Conservation (phyloP, 2,888 invertebrate species). For the Silvanus unidentatus region DNA sequence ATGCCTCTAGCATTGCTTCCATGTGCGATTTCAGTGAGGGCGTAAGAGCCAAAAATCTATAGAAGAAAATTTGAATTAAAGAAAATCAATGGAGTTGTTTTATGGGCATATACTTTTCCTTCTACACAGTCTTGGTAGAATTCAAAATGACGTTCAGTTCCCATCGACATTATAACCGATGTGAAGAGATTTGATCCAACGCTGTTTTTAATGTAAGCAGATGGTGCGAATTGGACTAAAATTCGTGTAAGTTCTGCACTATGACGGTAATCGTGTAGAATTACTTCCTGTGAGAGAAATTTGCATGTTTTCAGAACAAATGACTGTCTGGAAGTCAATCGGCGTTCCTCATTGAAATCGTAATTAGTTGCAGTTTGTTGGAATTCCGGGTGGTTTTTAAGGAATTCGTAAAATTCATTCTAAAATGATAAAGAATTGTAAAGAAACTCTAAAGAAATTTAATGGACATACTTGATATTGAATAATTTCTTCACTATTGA, state of each 20-base stretch:
- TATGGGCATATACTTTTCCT: conserved; percentile 34
- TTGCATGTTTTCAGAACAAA: conserved; percentile 62
- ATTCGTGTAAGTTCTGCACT: conserved; percentile 50
- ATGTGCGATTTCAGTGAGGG: conserved; percentile 84
- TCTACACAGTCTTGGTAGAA: conserved; percentile 46
- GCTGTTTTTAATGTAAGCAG: conserved; percentile 60
- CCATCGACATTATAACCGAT: conserved; percentile 59
- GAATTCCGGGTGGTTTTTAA: conserved; percentile 32
- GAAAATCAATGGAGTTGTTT: conserved; percentile 3
- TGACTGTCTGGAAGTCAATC: conserved; percentile 53
- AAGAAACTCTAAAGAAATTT: not conserved
- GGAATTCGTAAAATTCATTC: conserved; percentile 31
- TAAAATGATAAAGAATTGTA: conserved; percentile 21
- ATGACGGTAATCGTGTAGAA: not conserved
- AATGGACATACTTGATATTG: conserved; percentile 46
- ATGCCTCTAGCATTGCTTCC: conserved; percentile 87
- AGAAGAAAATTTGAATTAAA: conserved; percentile 9
- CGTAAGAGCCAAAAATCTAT: conserved; percentile 67
- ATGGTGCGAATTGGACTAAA: conserved; percentile 56
- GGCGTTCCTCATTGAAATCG: conserved; percentile 46
- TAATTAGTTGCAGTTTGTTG: conserved; percentile 24
- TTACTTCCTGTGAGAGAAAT: conserved; percentile 45
- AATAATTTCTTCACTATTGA: conserved; percentile 51
- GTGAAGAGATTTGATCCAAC: conserved; percentile 60
- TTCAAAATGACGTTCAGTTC: conserved; percentile 57